These are phyloP conservation scores for Mastacembelus armatus DNA, from an alignment of 2,797 vertebrate species.

Conservation along the genomic window DNA sequence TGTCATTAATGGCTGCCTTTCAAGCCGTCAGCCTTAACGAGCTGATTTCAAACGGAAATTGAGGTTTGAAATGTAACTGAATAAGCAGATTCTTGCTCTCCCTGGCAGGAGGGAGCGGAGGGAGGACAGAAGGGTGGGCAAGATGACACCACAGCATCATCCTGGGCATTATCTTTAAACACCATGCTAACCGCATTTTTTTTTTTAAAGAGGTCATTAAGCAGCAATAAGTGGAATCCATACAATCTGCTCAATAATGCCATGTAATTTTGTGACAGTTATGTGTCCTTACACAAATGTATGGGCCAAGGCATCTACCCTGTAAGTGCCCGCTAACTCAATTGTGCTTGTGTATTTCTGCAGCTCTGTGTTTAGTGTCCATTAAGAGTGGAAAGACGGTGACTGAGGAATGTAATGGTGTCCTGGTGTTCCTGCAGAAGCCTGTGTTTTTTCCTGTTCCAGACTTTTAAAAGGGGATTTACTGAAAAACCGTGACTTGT, in stretches of 20 bases:
- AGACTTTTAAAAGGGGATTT: conserved; percentile 53
- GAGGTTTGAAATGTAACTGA: conserved; percentile 76
- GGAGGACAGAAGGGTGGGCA: conserved; percentile 21
- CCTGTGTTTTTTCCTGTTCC: neutral
- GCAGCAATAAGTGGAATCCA: conserved; percentile 76
- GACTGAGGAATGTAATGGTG: conserved; percentile 69
- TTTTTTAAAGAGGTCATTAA: conserved; percentile 69
- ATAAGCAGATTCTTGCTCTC: conserved; percentile 69
- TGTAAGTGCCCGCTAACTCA: conserved; percentile 85
- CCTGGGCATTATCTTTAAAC: conserved; percentile 67
- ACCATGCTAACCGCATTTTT: conserved; percentile 49
- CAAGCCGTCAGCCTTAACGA: conserved; percentile 68
- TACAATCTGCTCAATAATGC: conserved; percentile 79
- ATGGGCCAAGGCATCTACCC: conserved; percentile 68
- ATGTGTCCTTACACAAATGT: conserved; percentile 85
- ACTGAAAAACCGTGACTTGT: conserved; percentile 49
- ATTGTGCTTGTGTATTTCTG: conserved; percentile 79
- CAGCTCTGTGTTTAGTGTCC: conserved; percentile 81
- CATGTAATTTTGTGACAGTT: conserved; percentile 82
- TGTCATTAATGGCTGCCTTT: conserved; percentile 69
- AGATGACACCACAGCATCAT: conserved; percentile 49
- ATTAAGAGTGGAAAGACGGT: conserved; percentile 78
- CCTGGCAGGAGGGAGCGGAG: conserved; percentile 11
- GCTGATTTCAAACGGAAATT: conserved; percentile 72
- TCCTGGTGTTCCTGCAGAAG: conserved; percentile 46